Percentiles rank a stretch among this genome's conserved stretches.
phyloP scores from a whole-genome alignment of 2,888 invertebrate genomes.

The Standfussiana lucernea region DNA sequence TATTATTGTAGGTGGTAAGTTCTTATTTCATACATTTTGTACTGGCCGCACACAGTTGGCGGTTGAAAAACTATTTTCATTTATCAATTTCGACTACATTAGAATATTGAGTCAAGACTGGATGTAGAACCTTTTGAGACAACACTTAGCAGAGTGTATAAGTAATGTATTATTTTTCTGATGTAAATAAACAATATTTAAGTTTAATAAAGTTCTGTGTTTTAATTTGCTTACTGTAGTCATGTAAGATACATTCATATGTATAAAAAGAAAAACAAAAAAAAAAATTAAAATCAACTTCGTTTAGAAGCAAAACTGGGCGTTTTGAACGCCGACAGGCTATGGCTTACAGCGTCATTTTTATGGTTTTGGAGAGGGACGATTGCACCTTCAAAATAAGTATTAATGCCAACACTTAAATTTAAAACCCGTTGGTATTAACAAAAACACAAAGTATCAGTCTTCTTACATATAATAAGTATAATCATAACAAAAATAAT shows the following conservation, averaged over 20 bases:
- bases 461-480: constrained; percentile 51
- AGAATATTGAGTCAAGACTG: constrained; percentile 49
- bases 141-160: constrained; percentile 14
- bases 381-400: too few species aligned
- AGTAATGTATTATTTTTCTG: constrained; percentile 56
- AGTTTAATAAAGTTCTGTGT: constrained; percentile 49
- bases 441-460: constrained; percentile 46
- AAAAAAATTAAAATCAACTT: too few species aligned
- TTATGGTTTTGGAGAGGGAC: background rate
- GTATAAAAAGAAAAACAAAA: too few species aligned
- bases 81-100: constrained; percentile 2
- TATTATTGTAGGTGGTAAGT: background rate
- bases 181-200: constrained; percentile 74
- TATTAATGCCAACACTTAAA: too few species aligned
- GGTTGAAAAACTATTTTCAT: background rate
- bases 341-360: background rate
- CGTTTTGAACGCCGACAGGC: background rate
- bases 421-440: background rate
- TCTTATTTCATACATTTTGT: background rate
- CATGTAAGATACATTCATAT: too few species aligned
- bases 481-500: constrained; percentile 38
- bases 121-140: constrained; percentile 27
- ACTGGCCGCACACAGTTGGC: background rate
- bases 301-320: background rate
- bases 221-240: constrained; percentile 29